These are phyloP conservation scores for Papilio protenor DNA, from an alignment of 2,888 invertebrate species.

Conservation along the genomic window DNA sequence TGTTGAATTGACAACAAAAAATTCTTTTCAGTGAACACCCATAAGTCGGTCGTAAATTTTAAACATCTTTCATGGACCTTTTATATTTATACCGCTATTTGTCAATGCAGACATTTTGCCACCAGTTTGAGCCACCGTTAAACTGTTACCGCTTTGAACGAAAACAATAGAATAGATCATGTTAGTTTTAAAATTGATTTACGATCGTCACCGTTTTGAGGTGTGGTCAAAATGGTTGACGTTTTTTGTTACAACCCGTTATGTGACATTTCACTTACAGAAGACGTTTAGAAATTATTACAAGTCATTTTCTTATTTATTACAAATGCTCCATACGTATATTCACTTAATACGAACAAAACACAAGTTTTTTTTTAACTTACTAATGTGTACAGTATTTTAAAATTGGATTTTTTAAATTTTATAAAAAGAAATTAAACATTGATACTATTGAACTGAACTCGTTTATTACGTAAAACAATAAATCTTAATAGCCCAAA, in stretches of 20 bases:
- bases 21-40: constrained; percentile 43
- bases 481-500: constrained; percentile 44
- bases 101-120: constrained; percentile 59
- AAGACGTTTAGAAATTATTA: constrained; percentile 6
- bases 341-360: background rate
- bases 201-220: constrained; percentile 49
- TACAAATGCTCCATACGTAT: background rate
- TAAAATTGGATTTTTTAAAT: background rate
- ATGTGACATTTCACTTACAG: constrained; percentile 24
- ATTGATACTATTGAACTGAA: constrained; percentile 25
- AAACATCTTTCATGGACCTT: constrained; percentile 59
- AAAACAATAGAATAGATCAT: constrained; percentile 67
- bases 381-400: background rate
- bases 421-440: background rate
- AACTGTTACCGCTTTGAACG: constrained; percentile 50
- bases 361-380: background rate
- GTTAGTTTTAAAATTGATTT: constrained; percentile 73
- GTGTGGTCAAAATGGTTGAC: constrained; percentile 27
- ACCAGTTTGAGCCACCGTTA: constrained; percentile 57
- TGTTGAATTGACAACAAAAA: constrained; percentile 42
- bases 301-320: constrained; percentile 4
- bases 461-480: constrained; percentile 37
- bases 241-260: constrained; percentile 37
- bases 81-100: constrained; percentile 59
- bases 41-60: constrained; percentile 63